Conservation (phyloP, 2,113 vertebrate species). For the Tenebrosternarchus preto region DNA sequence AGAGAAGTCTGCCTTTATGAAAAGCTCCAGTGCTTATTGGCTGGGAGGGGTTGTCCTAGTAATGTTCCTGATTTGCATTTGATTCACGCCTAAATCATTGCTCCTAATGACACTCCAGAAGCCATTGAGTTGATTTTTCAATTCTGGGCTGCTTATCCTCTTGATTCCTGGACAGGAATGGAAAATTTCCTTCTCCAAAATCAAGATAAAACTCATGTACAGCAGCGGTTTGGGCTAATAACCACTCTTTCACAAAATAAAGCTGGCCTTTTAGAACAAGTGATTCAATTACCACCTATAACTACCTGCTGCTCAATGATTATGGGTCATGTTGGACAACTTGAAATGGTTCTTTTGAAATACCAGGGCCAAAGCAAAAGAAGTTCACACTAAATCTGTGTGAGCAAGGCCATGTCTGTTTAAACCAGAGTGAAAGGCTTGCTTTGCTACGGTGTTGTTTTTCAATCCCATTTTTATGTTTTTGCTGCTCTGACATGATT, state of each 20-base stretch:
- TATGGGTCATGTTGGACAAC: constrained; percentile 17
- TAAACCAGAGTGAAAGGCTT: no score
- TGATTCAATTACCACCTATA: constrained; percentile 32
- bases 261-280: constrained; percentile 34
- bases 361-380: constrained; percentile 1
- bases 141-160: constrained; percentile 41
- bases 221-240: constrained; percentile 28
- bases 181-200: constrained; percentile 39
- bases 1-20: no score
- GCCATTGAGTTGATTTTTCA: constrained; percentile 46
- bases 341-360: constrained; percentile 27
- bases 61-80: constrained; percentile 50
- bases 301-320: constrained; percentile 36
- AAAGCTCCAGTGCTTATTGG: no score
- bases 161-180: constrained; percentile 23
- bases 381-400: background rate
- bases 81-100: background rate
- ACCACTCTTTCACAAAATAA: constrained; percentile 37
- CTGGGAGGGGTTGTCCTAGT: background rate
- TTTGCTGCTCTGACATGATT: no score
- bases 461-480: no score
- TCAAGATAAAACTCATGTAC: constrained; percentile 10
- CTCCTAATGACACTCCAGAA: constrained; percentile 46
- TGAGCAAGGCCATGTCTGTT: background rate
- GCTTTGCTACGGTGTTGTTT: no score